phyloP scores from a whole-genome alignment of 2,888 invertebrate species.

The Amaurobius ferox region DNA sequence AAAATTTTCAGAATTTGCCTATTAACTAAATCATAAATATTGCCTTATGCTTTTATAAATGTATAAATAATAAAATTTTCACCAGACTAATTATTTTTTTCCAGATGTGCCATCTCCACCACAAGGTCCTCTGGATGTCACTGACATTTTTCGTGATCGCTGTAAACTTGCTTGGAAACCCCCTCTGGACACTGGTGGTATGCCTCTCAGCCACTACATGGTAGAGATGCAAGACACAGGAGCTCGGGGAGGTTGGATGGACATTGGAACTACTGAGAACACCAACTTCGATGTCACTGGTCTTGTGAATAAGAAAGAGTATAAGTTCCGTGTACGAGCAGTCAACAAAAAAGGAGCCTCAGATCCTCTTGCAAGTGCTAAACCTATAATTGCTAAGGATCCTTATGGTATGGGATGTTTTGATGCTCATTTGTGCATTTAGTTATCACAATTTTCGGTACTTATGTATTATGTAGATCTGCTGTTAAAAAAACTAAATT shows the following conservation, averaged over 20 bases:
- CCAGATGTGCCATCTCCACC: constrained; percentile 86
- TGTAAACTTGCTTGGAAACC: constrained; percentile 92
- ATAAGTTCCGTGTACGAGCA: constrained; percentile 93
- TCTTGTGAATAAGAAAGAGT: constrained; percentile 91
- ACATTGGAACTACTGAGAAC: constrained; percentile 85
- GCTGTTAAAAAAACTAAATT: too few relatives aligned
- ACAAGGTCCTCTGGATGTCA: constrained; percentile 86
- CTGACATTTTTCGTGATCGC: constrained; percentile 91
- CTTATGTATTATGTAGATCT: too few relatives aligned
- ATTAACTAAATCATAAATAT: too few relatives aligned
- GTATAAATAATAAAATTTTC: too few relatives aligned
- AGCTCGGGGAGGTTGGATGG: constrained; percentile 87
- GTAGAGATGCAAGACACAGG: constrained; percentile 86
- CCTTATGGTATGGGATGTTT: constrained; percentile 83
- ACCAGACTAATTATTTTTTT: background rate
- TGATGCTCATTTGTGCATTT: background rate
- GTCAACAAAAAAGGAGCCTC: constrained; percentile 95
- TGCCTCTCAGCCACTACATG: constrained; percentile 89
- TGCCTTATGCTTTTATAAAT: too few relatives aligned
- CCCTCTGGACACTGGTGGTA: constrained; percentile 91
- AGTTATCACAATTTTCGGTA: too few relatives aligned
- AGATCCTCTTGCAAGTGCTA: constrained; percentile 90
- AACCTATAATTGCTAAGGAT: constrained; percentile 94
- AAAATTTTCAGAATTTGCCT: too few relatives aligned
- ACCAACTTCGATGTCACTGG: constrained; percentile 89